These are phyloP conservation scores for Typhlomys cinereus DNA, from an alignment of 2,113 vertebrate genomes.

Conservation along the genomic window DNA sequence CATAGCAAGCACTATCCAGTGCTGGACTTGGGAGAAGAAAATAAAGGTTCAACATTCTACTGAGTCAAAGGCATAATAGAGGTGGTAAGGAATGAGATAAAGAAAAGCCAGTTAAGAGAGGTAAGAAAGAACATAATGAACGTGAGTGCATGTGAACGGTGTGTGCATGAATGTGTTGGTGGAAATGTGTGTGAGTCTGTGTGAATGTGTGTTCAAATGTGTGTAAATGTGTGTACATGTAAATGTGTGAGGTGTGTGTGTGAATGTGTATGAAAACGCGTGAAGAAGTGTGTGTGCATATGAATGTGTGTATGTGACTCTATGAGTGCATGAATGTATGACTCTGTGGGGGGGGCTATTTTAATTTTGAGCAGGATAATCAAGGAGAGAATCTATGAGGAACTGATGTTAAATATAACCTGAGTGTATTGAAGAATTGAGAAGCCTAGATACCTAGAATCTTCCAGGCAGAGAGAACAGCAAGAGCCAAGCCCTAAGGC, in stretches of 20 bases:
- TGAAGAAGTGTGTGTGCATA: neutral
- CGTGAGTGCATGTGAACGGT: neutral
- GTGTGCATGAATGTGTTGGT: neutral
- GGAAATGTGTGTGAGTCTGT: neutral
- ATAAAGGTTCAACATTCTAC: neutral
- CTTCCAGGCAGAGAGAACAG: conserved; percentile 45
- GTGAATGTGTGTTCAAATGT: neutral
- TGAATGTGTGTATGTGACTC: neutral
- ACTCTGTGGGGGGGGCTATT: neutral
- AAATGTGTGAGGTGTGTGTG: neutral
- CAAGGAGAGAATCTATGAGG: neutral
- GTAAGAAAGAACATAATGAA: too few relatives aligned
- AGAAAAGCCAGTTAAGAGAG: neutral
- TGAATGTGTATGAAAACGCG: neutral
- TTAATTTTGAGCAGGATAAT: neutral
- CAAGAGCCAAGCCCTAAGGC: neutral
- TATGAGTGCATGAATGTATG: neutral
- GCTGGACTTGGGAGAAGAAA: neutral
- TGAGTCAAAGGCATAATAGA: neutral
- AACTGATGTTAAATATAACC: neutral
- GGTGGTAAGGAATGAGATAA: neutral
- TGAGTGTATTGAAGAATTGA: neutral
- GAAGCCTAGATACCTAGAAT: neutral
- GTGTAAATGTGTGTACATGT: neutral
- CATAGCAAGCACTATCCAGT: neutral